Conservation (phyloP, 1,140 invertebrate species). For the Drosophila baimaii region DNA sequence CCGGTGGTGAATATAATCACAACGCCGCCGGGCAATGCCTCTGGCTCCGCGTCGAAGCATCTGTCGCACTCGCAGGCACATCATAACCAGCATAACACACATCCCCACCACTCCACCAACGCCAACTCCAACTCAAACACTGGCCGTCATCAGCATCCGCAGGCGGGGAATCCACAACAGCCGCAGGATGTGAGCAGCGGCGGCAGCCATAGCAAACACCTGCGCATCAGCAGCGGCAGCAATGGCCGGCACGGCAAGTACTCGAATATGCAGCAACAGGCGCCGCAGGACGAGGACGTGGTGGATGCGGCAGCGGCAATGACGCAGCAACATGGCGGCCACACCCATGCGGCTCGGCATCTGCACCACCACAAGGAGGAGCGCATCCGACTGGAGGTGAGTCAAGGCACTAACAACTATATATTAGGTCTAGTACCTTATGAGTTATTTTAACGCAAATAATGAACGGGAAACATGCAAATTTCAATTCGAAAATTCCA, state of each 20-base stretch:
- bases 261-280: constrained; percentile 65
- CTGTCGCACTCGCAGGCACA: constrained; percentile 21
- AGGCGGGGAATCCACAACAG: constrained; percentile 19
- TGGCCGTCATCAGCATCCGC: constrained; percentile 37
- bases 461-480: too few relatives aligned
- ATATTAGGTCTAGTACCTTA: neutral
- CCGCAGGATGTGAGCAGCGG: constrained; percentile 62
- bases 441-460: constrained; percentile 15
- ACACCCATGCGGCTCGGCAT: constrained; percentile 66
- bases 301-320: constrained; percentile 64
- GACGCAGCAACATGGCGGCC: constrained; percentile 37
- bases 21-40: constrained; percentile 69
- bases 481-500: constrained; percentile 3
- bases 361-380: constrained; percentile 78
- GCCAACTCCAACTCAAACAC: constrained; percentile 7
- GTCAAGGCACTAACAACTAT: constrained; percentile 11
- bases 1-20: constrained; percentile 83
- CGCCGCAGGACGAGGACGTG: constrained; percentile 63
- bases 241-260: constrained; percentile 71
- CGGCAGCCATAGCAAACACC: constrained; percentile 69
- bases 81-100: constrained; percentile 32
- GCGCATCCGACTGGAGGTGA: constrained; percentile 81
- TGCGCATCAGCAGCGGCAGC: constrained; percentile 68
- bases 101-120: constrained; percentile 46
- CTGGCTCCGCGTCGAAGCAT: constrained; percentile 35